Conservation (phyloP, 2,888 invertebrate species). For the Papilio elwesi region DNA sequence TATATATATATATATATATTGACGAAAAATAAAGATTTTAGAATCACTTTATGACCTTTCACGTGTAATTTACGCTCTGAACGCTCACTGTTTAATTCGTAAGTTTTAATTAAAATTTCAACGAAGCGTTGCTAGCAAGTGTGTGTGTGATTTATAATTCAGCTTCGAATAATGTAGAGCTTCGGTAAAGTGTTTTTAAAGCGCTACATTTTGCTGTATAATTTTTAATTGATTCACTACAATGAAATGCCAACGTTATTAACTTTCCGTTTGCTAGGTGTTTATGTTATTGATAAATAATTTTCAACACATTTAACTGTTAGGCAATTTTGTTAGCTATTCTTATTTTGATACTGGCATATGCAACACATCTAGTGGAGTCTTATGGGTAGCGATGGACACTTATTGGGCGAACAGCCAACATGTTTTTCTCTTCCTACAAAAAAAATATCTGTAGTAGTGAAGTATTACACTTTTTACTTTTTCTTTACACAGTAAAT, state of each 20-base stretch:
- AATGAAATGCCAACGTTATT: neutral
- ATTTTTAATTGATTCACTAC: conserved; percentile 7
- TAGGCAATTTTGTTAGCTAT: too few species aligned
- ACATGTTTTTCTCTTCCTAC: too few species aligned
- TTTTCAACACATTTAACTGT: too few species aligned
- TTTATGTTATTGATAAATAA: neutral
- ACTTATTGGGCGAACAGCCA: too few species aligned
- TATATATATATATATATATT: too few species aligned
- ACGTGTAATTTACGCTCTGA: neutral
- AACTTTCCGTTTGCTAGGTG: neutral
- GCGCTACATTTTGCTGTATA: neutral
- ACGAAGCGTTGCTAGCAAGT: neutral
- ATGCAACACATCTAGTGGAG: too few species aligned
- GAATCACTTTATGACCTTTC: conserved; percentile 7
- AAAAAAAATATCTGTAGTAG: too few species aligned
- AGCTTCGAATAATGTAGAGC: neutral
- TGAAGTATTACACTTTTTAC: too few species aligned
- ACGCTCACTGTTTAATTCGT: neutral
- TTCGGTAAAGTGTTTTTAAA: neutral
- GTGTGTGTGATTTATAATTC: conserved; percentile 14
- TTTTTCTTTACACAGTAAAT: too few species aligned
- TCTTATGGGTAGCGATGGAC: too few species aligned
- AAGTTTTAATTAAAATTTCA: conserved; percentile 37
- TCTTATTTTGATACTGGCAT: too few species aligned
- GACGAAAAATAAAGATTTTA: neutral